Evolutionary conservation across 2,113 vertebrate species (phyloP).

Genomic region (Pseudorasbora parva): DNA sequence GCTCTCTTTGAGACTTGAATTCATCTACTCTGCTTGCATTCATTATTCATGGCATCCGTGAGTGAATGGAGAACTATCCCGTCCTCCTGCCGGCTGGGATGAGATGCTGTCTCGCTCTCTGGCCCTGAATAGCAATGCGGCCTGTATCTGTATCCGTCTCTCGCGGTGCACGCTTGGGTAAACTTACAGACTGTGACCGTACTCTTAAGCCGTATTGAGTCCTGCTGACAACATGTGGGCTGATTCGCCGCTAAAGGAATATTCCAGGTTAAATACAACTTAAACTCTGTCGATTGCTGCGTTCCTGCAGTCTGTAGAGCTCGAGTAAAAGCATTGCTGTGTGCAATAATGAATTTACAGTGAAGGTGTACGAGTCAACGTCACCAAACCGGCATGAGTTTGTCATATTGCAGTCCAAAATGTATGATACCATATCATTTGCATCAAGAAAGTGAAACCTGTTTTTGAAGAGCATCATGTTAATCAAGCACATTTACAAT

Average conservation of each 20-base stretch:
- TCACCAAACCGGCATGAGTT: neutral
- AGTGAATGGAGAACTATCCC: conserved; percentile 20
- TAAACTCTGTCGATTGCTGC: neutral
- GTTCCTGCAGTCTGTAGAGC: neutral
- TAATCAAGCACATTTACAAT: neutral
- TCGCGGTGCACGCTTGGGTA: neutral
- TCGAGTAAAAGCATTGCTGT: neutral
- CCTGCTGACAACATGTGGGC: neutral
- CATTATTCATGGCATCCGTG: conserved; percentile 66
- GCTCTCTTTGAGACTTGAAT: conserved; percentile 45
- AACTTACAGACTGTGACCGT: neutral
- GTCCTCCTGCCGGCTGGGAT: conserved; percentile 5
- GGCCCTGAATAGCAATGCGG: conserved; percentile 6
- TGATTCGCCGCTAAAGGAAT: neutral
- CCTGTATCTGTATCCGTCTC: neutral
- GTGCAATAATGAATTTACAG: no score
- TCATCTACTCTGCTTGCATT: conserved; percentile 64
- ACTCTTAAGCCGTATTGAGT: neutral
- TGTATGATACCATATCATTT: neutral
- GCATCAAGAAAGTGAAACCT: neutral
- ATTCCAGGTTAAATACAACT: neutral
- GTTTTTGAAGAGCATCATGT: neutral
- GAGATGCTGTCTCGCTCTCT: conserved; percentile 48
- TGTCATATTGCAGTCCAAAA: neutral
- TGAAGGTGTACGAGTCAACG: neutral